Percentiles rank a stretch among this genome's conserved stretches.
Conservation (phyloP, 2,113 vertebrate genomes). For the Corythaixoides concolor region DNA sequence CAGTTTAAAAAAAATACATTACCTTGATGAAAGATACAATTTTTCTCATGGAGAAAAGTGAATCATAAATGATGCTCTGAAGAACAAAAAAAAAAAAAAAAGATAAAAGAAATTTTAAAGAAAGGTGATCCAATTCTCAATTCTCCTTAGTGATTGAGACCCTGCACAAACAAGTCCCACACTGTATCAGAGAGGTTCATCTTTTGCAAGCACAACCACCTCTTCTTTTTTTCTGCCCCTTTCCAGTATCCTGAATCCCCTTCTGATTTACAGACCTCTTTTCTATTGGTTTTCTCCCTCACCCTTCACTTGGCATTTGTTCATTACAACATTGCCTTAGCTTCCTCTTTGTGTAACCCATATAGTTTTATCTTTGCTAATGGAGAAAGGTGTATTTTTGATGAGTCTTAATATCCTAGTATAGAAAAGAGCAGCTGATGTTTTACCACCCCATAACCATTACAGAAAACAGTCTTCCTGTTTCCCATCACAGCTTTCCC, state of each 20-base stretch:
- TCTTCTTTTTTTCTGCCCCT: not conserved
- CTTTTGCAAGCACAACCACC: not conserved
- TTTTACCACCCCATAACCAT: not conserved
- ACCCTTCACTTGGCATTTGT: not conserved
- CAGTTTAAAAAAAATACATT: conserved; percentile 62
- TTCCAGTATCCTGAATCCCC: not conserved
- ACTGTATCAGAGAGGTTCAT: not conserved
- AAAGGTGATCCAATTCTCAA: not conserved
- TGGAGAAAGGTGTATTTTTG: not conserved
- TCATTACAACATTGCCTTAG: not conserved
- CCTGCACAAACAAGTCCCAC: not conserved
- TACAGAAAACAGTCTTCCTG: not conserved
- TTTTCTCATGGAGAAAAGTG: conserved; percentile 29
- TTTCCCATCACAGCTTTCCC: not conserved
- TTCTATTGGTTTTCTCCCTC: not conserved
- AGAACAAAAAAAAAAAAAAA: not conserved
- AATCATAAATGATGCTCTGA: not conserved
- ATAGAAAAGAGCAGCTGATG: not conserved
- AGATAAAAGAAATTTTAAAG: not conserved
- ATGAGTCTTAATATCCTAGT: not conserved
- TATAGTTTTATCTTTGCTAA: not conserved
- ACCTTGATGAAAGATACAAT: conserved; percentile 55
- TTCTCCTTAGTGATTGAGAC: not conserved
- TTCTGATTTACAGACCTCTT: not conserved
- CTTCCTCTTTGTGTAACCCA: not conserved